Evolutionary conservation across 2,113 vertebrate species (phyloP).

Genomic region (Platycercus adscitus): DNA sequence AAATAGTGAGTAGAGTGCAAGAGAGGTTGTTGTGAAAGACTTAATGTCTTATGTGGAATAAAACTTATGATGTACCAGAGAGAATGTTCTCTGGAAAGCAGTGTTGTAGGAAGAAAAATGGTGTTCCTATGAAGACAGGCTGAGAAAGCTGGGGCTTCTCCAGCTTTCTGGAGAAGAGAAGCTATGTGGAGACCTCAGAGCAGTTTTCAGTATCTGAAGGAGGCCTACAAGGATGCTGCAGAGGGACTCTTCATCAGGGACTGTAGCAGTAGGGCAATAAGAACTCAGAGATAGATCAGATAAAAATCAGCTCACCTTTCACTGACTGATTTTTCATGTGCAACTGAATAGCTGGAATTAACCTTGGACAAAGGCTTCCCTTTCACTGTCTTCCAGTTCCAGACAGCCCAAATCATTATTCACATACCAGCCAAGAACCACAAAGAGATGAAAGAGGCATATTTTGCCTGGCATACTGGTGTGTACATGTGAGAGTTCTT

Average conservation of each 20-base stretch:
- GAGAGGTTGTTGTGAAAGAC: not conserved
- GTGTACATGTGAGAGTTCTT: not conserved
- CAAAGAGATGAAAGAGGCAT: not conserved
- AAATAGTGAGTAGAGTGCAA: rapidly evolving
- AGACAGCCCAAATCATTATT: not conserved
- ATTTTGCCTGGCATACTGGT: not conserved
- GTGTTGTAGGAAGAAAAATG: not conserved
- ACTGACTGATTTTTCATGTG: not conserved
- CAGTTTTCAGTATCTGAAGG: not conserved
- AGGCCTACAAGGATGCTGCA: not conserved
- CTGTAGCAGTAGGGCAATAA: not conserved
- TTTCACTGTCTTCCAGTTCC: not conserved
- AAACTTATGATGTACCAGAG: not conserved
- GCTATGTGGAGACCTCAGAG: not conserved
- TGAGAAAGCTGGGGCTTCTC: not conserved
- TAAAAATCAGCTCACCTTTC: not conserved
- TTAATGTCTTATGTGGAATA: not conserved
- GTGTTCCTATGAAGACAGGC: not conserved
- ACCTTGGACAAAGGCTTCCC: not conserved
- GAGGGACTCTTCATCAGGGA: not conserved
- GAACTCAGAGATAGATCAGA: not conserved
- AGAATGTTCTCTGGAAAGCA: not conserved
- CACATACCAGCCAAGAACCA: not conserved
- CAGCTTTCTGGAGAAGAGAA: not conserved
- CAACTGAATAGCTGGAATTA: constrained; percentile 26